A percentile compares a stretch with the other conserved stretches of the same genome.
Conservation (phyloP, 2,888 invertebrate genomes). For the Phyllotreta cruciferae region DNA sequence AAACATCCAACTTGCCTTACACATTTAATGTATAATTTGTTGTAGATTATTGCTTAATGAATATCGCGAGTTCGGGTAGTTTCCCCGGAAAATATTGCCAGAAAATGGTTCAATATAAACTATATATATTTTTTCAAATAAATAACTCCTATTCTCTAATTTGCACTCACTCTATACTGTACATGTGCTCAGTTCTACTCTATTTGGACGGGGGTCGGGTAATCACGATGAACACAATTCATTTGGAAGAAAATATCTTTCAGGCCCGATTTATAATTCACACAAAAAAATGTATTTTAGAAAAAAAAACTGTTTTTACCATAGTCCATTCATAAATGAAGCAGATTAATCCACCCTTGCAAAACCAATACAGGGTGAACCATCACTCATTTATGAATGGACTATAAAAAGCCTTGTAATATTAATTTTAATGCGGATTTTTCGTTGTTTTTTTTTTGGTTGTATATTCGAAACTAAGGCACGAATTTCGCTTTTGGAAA, state of each 20-base stretch:
- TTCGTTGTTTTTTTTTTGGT: conserved; percentile 32
- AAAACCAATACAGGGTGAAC: too few species aligned
- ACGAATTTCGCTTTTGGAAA: conserved; percentile 14
- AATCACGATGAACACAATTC: conserved; percentile 27
- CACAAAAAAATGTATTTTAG: conserved; percentile 2
- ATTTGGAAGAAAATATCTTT: background rate
- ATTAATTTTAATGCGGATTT: too few species aligned
- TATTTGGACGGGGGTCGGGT: conserved; percentile 36
- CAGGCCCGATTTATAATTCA: background rate
- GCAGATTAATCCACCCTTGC: too few species aligned
- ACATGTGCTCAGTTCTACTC: conserved; percentile 42
- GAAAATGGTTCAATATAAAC: conserved; percentile 58
- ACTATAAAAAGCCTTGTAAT: too few species aligned
- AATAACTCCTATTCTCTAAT: conserved; percentile 53
- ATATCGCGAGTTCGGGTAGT: conserved; percentile 46
- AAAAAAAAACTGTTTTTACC: too few species aligned
- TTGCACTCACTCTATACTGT: conserved; percentile 49
- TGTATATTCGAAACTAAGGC: conserved; percentile 26
- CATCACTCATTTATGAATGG: too few species aligned
- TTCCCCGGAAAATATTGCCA: conserved; percentile 57
- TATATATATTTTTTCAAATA: conserved; percentile 58
- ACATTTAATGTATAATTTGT: conserved; percentile 12
- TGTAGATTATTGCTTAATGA: conserved; percentile 36
- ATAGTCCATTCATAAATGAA: too few species aligned
- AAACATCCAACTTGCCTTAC: conserved; percentile 10